phyloP scores from a whole-genome alignment of 1,140 invertebrate genomes.

The Popillia japonica region DNA sequence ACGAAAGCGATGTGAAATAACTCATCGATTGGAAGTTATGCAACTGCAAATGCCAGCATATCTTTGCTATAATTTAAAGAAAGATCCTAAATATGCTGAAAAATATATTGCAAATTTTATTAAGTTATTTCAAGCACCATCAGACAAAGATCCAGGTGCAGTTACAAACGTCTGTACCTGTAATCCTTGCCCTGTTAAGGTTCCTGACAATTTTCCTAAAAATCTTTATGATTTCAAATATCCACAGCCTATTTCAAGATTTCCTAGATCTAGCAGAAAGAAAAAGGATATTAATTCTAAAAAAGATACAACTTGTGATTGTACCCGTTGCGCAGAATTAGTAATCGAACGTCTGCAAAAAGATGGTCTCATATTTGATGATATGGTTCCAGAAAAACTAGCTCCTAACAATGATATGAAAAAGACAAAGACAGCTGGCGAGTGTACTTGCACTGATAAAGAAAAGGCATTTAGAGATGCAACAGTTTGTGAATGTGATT shows the following conservation, averaged over 20 bases:
- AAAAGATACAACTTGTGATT: background rate
- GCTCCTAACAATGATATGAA: background rate
- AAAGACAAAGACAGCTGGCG: background rate
- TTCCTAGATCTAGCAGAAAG: background rate
- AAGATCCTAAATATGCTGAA: background rate
- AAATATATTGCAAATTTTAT: background rate
- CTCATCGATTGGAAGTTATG: background rate
- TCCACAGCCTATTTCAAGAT: background rate
- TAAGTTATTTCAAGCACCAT: background rate
- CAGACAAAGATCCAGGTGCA: background rate
- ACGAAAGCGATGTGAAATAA: background rate
- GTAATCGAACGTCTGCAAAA: background rate
- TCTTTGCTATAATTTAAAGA: constrained; percentile 10
- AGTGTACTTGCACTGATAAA: background rate
- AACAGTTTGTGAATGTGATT: background rate
- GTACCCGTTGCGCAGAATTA: background rate
- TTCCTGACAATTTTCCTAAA: constrained; percentile 1
- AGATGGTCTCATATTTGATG: background rate
- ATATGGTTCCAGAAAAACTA: background rate
- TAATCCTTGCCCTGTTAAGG: background rate
- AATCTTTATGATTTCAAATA: constrained; percentile 6
- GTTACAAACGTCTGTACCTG: background rate
- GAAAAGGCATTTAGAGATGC: background rate
- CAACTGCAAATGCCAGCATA: background rate
- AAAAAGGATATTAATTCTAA: background rate